These are phyloP conservation scores for Azemiops feae DNA, from an alignment of 2,113 vertebrate species.

Conservation along the genomic window DNA sequence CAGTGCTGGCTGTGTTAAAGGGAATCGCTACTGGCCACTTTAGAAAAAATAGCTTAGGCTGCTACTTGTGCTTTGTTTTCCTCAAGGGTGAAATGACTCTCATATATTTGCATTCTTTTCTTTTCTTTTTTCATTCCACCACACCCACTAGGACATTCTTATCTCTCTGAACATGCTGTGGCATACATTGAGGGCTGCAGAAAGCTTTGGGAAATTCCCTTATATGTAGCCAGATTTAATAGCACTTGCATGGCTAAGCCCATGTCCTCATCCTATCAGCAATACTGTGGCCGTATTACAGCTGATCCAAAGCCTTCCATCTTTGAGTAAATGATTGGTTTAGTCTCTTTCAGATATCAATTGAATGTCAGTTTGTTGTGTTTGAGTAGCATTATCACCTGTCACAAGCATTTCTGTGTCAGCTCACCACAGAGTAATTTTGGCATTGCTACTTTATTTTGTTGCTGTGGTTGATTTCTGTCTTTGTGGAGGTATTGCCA, in stretches of 20 bases:
- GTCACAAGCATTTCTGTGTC: background rate
- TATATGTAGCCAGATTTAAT: background rate
- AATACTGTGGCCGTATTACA: background rate
- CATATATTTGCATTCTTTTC: conserved; percentile 7
- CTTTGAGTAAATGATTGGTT: background rate
- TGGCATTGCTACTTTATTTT: background rate
- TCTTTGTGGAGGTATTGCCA: conserved; percentile 11
- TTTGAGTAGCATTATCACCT: background rate
- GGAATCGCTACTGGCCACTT: background rate
- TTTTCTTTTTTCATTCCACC: conserved; percentile 8
- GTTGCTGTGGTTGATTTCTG: background rate
- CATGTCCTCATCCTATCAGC: background rate
- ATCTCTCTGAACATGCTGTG: background rate
- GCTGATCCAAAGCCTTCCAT: conserved; percentile 3
- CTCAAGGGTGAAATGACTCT: conserved; percentile 8
- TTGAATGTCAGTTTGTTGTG: background rate
- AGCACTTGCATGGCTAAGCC: background rate
- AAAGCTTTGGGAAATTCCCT: background rate
- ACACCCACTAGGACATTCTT: background rate
- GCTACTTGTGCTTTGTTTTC: conserved; percentile 1
- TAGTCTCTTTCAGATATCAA: background rate
- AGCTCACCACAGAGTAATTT: background rate
- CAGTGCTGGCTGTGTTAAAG: conserved; percentile 30
- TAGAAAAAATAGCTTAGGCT: background rate
- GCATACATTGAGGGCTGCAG: background rate